Base-by-base conservation (phyloP, 2,113 vertebrate species). In the Erythrocercus mccallii region DNA sequence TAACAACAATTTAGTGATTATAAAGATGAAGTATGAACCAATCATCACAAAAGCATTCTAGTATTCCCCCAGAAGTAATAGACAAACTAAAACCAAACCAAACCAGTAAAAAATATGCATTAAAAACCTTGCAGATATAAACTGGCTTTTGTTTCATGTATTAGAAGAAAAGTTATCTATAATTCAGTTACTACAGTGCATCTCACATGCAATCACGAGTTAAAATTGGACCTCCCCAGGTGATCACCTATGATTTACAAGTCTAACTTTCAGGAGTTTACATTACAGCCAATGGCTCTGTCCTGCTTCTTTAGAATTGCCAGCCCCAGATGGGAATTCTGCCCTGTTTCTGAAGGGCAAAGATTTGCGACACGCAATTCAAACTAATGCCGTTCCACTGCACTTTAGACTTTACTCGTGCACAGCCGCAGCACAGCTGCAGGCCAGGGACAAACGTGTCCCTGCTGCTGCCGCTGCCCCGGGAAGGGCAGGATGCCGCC, bases 341-440 rank as follows among this genome's bases (percentile, higher is more conserved):
- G 53, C n/a, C 61, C 61, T 4, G 23, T 4, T 88, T 92, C 81
- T 1, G 60, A 45, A 44, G 70, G 40, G 33, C 47, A n/a, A 48
- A 57, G 69, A 24, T n/a, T 23, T 17, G 5, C 2, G 22, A 33
- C 21, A 5, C 1, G 15, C 51, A 13, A 3, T 31, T 38, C 58
- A 8, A 60, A 35, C 6, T 18, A 7, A 15, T 3, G 42, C 51
- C 35, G 0, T 30, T 9, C 17, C 70, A 2, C 6, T 1, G 24
- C 37, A 7, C 48, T 44, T 51, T 2, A 13, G 33, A 33, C 10
- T 25, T 22, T 0, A 16, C 37, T 11, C 1, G 6, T 0, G 48
- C 35, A 7, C n/a, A 5, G 11, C 8, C 2, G 1, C 42, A 15
- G 47, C 23, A 19, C n/a, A 10, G 37, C 23, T 15, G n/a, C 1